Evolutionary conservation across 2,888 invertebrate genomes (phyloP).

Genomic region (Rutpela maculata): DNA sequence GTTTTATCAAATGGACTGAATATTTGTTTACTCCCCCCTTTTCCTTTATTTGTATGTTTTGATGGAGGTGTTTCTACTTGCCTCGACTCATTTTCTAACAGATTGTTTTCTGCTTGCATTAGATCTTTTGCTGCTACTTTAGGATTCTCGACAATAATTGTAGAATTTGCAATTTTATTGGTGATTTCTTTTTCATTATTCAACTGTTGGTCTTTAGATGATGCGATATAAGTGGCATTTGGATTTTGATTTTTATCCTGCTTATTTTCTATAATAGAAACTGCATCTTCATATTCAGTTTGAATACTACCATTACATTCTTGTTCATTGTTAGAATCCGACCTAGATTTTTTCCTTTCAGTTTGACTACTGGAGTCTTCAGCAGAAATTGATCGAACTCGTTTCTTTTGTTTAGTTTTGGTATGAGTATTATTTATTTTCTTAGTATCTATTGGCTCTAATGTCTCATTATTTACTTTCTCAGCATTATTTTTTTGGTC

Average conservation of each 20-base stretch:
- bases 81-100: not conserved
- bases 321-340: slow-evolving; percentile 38
- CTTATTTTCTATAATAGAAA: slow-evolving; percentile 56
- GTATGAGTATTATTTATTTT: slow-evolving; percentile 48
- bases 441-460: slow-evolving; percentile 27
- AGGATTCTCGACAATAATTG: slow-evolving; percentile 56
- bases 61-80: slow-evolving; percentile 54
- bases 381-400: slow-evolving; percentile 30
- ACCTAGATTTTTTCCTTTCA: slow-evolving; percentile 56
- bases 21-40: slow-evolving; percentile 61
- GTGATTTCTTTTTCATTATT: not conserved
- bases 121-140: slow-evolving; percentile 38
- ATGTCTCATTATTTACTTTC: slow-evolving; percentile 14
- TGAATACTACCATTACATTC: slow-evolving; percentile 53
- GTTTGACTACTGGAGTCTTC: slow-evolving; percentile 12
- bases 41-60: slow-evolving; percentile 48
- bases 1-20: slow-evolving; percentile 78
- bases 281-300: slow-evolving; percentile 74
- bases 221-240: slow-evolving; percentile 39
- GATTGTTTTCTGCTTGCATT: not conserved
- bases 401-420: slow-evolving; percentile 47
- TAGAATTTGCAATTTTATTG: slow-evolving; percentile 44
- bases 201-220: not conserved
- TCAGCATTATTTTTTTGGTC: not conserved
- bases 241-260: slow-evolving; percentile 48